phyloP scores from a whole-genome alignment of 2,113 vertebrate genomes.

The Aspiorhynchus laticeps region DNA sequence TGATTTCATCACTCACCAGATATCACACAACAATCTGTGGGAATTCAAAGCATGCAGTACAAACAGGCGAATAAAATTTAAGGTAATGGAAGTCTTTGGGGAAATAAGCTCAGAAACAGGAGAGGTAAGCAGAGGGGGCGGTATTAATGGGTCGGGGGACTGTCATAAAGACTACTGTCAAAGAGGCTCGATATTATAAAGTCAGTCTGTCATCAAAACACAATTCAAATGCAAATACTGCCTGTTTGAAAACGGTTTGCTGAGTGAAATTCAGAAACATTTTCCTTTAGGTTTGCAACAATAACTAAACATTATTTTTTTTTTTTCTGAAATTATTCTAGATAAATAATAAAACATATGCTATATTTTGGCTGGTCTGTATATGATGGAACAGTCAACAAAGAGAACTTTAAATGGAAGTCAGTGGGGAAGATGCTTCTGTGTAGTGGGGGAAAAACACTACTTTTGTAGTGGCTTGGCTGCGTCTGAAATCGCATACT shows the following conservation, averaged over 20 bases:
- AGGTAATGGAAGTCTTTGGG: conserved; percentile 8
- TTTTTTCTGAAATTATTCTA: no score
- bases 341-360: no score
- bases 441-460: no score
- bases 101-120: conserved; percentile 12
- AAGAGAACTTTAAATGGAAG: no score
- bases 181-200: not conserved
- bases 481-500: no score
- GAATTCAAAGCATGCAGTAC: not conserved
- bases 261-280: not conserved
- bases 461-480: no score
- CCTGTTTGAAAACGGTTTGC: not conserved
- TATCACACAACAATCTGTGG: not conserved
- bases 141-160: not conserved
- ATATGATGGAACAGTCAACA: no score
- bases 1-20: conserved; percentile 16
- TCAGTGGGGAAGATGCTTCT: no score
- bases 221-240: conserved; percentile 14
- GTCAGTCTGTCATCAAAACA: not conserved
- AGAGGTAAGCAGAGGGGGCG: not conserved
- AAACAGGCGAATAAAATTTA: not conserved
- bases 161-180: not conserved
- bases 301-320: no score
- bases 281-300: not conserved
- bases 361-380: no score